Evolutionary conservation across 2,113 vertebrate genomes (phyloP), one percentile per base, ranked within the genome.

Genomic region (Triplophysa siluroides): DNA sequence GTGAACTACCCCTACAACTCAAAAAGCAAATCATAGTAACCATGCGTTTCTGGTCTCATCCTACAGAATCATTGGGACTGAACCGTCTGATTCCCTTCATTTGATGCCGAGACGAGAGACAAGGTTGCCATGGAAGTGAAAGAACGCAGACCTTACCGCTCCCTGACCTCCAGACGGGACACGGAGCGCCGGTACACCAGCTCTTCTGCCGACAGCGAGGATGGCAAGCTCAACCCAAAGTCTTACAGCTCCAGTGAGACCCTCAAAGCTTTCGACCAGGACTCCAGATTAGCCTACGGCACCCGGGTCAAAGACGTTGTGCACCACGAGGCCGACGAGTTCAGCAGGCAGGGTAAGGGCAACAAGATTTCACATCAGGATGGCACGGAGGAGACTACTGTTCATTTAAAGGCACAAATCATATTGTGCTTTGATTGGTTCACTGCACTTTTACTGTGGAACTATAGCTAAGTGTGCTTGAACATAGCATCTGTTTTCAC

Each of bases 201-300:
- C 90, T 98, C 97, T 19, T 98, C 96, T 0, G 97, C 95, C 0
- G 97, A 99, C 88, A 97, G 95, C 0, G 97, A 99, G 87, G 96
- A 98, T 19, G 93, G 93, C 86, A 97, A 96, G 85, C 88, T 90
- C 52, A 96, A 97, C 71, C 87, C 95, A 84, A 98, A 97, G 73
- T 98, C 97, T 76, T 99, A 99, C 92, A 99, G 98, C 91, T 99
- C 97, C 91, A 99, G 97, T 0, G 98, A 99, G 92, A 99, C 98
- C 5, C 93, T 99, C 64, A 99, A 99, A 88, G 98, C 97, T 85
- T 99, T 96, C 6, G 97, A 99, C 89, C 98, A 99, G 78, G 98
- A 99, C 63, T 91, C 94, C 4, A 93, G 97, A 78, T 87, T 98
- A 85, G 93, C 93, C 38, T 94, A 93, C 87, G 96, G 70, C 58